Evolutionary conservation across 2,113 vertebrate genomes (phyloP), one percentile per base, ranked within the genome.

Genomic region (Aptenodytes forsteri): DNA sequence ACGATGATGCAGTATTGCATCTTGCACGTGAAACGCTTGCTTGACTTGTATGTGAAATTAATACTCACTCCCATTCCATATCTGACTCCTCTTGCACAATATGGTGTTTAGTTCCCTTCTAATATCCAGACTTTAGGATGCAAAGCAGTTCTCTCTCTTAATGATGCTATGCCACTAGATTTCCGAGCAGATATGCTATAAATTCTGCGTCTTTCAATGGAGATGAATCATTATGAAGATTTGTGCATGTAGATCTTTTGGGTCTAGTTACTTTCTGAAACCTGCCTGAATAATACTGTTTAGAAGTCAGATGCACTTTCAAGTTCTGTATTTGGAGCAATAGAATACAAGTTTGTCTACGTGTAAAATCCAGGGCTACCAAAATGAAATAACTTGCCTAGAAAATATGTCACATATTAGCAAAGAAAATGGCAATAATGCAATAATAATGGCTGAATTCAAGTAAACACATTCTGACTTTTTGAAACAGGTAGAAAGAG

Each of bases 361-460:
- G 3, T 55, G 46, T 78, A 25, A 52, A 86, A 93, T 90, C 71
- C 76, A 92, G 84, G 93, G 79, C 70, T 95, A 90, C 32, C 47
- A 69, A 91, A 92, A 78, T 21, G 21, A 82, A 83, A 38, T 89
- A 62, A 96, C 52, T 82, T 79, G 55, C 55, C 67, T 90, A 55
- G 61, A 93, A 59, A 94, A 75, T 38, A 71, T 36, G 23, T 90
- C 30, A 2, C 27, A 52, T 93, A 64, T 85, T 84, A 94, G 79
- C 42, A 92, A 94, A 89, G 88, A 76, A 93, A 97, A 93, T 93
- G 66, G 97, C 96, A 97, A 96, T 97, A 89, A 95, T 87, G 91
- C 96, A 96, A 93, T 96, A 84, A 91, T 71, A 82, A 65, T 91
- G 92, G 52, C 81, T 93, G 62, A 91, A 69, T 92, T 97, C 36